Percentiles rank a stretch among this genome's conserved stretches.
Conservation (phyloP, 2,888 invertebrate species). For the Platycnemis pennipes region DNA sequence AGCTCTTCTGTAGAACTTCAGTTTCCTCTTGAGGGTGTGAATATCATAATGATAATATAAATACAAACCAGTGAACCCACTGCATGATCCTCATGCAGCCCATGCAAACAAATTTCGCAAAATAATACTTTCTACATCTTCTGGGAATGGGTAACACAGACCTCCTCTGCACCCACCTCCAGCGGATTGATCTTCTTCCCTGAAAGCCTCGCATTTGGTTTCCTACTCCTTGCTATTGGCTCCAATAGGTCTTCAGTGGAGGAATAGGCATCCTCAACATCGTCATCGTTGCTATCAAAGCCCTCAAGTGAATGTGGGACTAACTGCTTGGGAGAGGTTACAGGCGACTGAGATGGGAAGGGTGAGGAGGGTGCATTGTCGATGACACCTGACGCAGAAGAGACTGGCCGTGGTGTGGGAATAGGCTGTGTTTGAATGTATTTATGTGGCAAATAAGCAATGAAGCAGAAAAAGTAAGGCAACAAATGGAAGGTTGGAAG, state of each 20-base stretch:
- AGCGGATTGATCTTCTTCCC: conserved; percentile 71
- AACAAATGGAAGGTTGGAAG: neutral
- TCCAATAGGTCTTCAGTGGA: conserved; percentile 72
- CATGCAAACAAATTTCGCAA: neutral
- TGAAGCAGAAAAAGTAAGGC: neutral
- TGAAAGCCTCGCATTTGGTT: conserved; percentile 72
- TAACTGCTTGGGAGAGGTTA: conserved; percentile 49
- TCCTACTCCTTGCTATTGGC: conserved; percentile 73
- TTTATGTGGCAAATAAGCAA: neutral
- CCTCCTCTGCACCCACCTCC: conserved; percentile 71
- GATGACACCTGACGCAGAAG: conserved; percentile 80
- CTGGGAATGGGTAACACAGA: conserved; percentile 50
- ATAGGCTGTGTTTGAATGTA: conserved; percentile 8
- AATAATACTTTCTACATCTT: neutral
- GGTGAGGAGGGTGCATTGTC: conserved; percentile 79
- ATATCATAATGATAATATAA: neutral
- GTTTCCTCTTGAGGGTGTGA: neutral
- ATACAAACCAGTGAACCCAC: neutral
- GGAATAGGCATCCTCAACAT: conserved; percentile 70
- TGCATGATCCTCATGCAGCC: neutral
- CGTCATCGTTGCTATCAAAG: conserved; percentile 71
- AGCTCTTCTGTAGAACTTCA: neutral
- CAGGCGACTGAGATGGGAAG: conserved; percentile 49
- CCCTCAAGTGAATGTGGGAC: conserved; percentile 46
- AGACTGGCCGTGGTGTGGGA: conserved; percentile 79